Base-by-base conservation (phyloP, 2,797 vertebrate species). In the Craterocephalus amniculus region DNA sequence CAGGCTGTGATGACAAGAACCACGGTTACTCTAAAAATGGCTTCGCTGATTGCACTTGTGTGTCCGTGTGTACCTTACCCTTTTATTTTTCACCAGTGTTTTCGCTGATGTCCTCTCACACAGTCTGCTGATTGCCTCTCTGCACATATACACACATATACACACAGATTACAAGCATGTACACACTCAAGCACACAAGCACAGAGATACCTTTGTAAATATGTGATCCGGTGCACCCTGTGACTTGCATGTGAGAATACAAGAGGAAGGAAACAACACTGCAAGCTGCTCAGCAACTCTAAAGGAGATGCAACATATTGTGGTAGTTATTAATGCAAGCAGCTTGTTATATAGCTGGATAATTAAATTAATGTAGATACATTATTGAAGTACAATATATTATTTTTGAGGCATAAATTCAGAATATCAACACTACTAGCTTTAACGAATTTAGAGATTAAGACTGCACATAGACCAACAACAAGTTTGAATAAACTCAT, bases 101-200 rank as follows among this genome's bases (percentile, higher is more conserved):
- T 94, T 96, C 78, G 91, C 84, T 2, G 90, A 91, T 13, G 94
- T 93, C 82, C 92, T 95, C 87, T 96, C 95, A 90, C 96, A 97
- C 72, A 98, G 91, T 35, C 95, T 94, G 79, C 95, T 96, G 92
- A 98, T 98, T 80, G 97, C 97, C 94, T 98, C 97, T 91, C 97
- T 98, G 88, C 35, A 86, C 58, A 93, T 64, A 72, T 24, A 76
- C 6, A 57, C 13, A 57, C 68, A 58, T 29, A 58, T 29, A 79
- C 34, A 63, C 58, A 58, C 43, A 60, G 18, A 70, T 62, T 48
- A 68, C 11, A 54, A 35, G 51, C 67, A 78, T 16, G 20, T 22
- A 58, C 45, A 59, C 43, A 35, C 55, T 45, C 22, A 40, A 35
- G 5, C 6, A 16, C 55, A 36, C 9, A 57, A 54, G 62, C 51